Percentiles rank a stretch among this genome's conserved stretches.
Conservation (phyloP, 1,140 invertebrate genomes). For the Drosophila busckii region DNA sequence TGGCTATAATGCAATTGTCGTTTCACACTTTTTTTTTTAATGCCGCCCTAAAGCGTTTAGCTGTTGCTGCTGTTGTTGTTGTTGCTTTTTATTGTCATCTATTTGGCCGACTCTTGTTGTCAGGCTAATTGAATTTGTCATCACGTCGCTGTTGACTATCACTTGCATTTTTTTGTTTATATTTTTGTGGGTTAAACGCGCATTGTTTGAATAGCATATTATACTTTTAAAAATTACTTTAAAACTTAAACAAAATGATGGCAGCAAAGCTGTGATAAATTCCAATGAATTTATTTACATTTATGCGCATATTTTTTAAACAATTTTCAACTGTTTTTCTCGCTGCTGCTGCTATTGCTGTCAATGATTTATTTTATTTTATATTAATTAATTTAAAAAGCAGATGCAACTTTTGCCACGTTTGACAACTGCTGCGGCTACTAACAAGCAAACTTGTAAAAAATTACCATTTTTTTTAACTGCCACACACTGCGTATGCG, state of each 20-base stretch:
- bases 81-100: slow-evolving; percentile 27
- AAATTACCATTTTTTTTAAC: slow-evolving; percentile 11
- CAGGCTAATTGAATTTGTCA: slow-evolving; percentile 67
- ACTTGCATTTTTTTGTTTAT: slow-evolving; percentile 35
- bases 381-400: slow-evolving; percentile 73
- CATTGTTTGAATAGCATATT: slow-evolving; percentile 9
- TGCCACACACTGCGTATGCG: slow-evolving; percentile 29
- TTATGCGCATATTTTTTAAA: neutral
- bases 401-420: slow-evolving; percentile 40
- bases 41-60: neutral
- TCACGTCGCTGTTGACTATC: slow-evolving; percentile 50
- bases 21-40: slow-evolving; percentile 4
- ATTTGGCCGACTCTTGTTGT: slow-evolving; percentile 35
- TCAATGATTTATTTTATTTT: slow-evolving; percentile 66
- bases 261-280: no score
- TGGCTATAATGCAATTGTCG: slow-evolving; percentile 14
- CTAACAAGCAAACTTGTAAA: slow-evolving; percentile 13
- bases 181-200: slow-evolving; percentile 1
- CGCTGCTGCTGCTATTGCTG: slow-evolving; percentile 23
- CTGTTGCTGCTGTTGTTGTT: slow-evolving; percentile 12
- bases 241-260: no score
- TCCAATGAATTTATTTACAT: neutral
- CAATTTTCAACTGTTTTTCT: slow-evolving; percentile 2
- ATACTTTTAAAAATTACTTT: no score
- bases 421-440: slow-evolving; percentile 33